Evolutionary conservation across 2,113 vertebrate species (phyloP).

Genomic region (Scalopus aquaticus): DNA sequence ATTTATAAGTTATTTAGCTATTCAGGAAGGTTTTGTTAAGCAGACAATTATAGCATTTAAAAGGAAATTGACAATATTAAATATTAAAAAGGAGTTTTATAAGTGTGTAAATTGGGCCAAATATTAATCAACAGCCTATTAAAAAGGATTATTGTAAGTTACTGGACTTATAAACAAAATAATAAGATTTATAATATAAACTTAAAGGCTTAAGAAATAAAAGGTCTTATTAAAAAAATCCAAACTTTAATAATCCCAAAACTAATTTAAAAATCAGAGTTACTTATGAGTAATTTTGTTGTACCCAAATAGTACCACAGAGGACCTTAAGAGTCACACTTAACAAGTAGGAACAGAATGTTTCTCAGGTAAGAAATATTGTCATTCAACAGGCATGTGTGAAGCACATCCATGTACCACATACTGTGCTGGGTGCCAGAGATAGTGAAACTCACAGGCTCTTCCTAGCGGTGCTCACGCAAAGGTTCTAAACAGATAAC

Average conservation of each 20-base stretch:
- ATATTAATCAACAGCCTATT: constrained; percentile 39
- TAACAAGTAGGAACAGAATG: background rate
- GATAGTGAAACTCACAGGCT: background rate
- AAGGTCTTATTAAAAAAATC: background rate
- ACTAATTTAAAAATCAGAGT: constrained; percentile 43
- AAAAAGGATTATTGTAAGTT: constrained; percentile 32
- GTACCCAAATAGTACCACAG: background rate
- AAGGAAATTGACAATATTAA: constrained; percentile 53
- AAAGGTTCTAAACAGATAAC: background rate
- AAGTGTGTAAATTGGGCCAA: constrained; percentile 50
- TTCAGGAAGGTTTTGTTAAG: constrained; percentile 56
- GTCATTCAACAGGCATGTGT: background rate
- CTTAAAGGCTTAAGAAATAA: constrained; percentile 7
- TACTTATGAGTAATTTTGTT: constrained; percentile 29
- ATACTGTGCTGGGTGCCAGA: background rate
- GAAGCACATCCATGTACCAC: background rate
- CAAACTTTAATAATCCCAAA: constrained; percentile 38
- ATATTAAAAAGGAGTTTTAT: constrained; percentile 37
- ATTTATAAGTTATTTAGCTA: constrained; percentile 51
- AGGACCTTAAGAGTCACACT: constrained; percentile 28
- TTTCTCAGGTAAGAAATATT: background rate
- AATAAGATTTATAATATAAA: constrained; percentile 37
- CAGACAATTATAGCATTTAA: constrained; percentile 47
- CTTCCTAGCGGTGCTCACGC: background rate
- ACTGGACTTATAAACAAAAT: constrained; percentile 18